Percentiles rank a stretch among this genome's conserved stretches.
These are phyloP conservation scores for Globodera ellingtonae DNA, from an alignment of 1,140 invertebrate species.

Conservation along the genomic window DNA sequence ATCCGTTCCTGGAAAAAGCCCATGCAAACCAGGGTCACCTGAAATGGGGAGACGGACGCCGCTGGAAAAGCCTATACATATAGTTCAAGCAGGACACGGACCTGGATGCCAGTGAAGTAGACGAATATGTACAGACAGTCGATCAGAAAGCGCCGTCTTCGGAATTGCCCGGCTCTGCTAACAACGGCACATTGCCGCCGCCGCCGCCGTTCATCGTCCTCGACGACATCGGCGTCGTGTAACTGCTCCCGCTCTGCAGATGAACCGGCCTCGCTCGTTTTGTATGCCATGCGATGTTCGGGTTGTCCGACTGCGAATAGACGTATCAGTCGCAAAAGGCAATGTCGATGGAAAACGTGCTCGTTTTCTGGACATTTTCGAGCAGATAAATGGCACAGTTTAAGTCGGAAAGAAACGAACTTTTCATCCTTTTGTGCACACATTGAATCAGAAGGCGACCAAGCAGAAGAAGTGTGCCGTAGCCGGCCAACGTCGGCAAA, in stretches of 20 bases:
- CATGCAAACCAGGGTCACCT: slow-evolving; percentile 57
- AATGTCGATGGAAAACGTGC: slow-evolving; percentile 25
- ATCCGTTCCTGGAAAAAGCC: slow-evolving; percentile 62
- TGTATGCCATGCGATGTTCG: slow-evolving; percentile 41
- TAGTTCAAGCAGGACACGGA: not conserved
- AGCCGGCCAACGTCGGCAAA: slow-evolving; percentile 8
- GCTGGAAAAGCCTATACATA: too few relatives aligned
- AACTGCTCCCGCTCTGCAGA: not conserved
- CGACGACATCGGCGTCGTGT: not conserved
- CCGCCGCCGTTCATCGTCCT: not conserved
- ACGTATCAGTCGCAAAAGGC: slow-evolving; percentile 31
- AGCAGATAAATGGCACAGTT: not conserved
- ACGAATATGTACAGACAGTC: slow-evolving; percentile 49
- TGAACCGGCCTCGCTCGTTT: slow-evolving; percentile 11
- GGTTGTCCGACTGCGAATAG: slow-evolving; percentile 54
- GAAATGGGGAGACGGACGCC: slow-evolving; percentile 26
- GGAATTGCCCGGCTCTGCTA: not conserved
- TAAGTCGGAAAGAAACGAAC: not conserved
- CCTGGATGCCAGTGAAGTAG: slow-evolving; percentile 56
- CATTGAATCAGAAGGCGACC: slow-evolving; percentile 14
- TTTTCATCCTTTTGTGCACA: slow-evolving; percentile 11
- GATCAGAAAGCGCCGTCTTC: slow-evolving; percentile 32
- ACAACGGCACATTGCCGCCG: not conserved
- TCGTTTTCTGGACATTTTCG: slow-evolving; percentile 34
- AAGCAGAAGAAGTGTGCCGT: slow-evolving; percentile 6